Base-by-base conservation (phyloP, 2,113 vertebrate genomes). In the Erythrocercus mccallii region DNA sequence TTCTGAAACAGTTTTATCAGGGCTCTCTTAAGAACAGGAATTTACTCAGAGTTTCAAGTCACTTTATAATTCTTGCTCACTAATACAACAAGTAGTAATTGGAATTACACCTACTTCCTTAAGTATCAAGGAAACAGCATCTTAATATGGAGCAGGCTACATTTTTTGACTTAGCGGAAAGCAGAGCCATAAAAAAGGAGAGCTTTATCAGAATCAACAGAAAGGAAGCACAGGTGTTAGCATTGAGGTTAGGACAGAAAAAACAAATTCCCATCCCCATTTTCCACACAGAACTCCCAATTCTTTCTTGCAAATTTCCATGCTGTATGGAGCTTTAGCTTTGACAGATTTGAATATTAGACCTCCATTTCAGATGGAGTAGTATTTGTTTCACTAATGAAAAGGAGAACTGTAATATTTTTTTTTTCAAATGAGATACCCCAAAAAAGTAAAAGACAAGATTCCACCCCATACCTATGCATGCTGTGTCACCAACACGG, bases 401-500 rank as follows among this genome's bases (percentile, higher is more conserved):
- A 60, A 74, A 83, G 11, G 2, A 76, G 8, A 57, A 13, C 12
- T 33, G 6, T 44, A 68, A 65, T 81, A 30, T 9, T 22, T 61
- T 15, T 47, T 40, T 42, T 44, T 86, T 79, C 65, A 48, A 68
- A 37, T 24, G 21, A 90, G 8, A 7, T 7, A 42, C 5, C 17
- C 70, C 12, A 14, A 42, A 47, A 86, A 90, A 71, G 47, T 3
- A 23, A 74, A 64, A 84, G 40, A 57, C 30, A 79, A 72, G 38
- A 69, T 58, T 47, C n/a, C 42, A 83, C 13, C 48, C 38, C 97
- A 96, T 96, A 99, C 98, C 98, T 91, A 99, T 97, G 80, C 97
- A 98, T 6, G 98, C 93, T n/a, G 98, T 98, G 96, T 99, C 99
- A 64, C 99, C 98, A 91, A 98, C 98, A 31, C 98, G 98, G 70